Percentiles rank a stretch among this genome's conserved stretches.
Conservation (phyloP, 2,888 invertebrate species). For the Polydrusus pterygomalis region DNA sequence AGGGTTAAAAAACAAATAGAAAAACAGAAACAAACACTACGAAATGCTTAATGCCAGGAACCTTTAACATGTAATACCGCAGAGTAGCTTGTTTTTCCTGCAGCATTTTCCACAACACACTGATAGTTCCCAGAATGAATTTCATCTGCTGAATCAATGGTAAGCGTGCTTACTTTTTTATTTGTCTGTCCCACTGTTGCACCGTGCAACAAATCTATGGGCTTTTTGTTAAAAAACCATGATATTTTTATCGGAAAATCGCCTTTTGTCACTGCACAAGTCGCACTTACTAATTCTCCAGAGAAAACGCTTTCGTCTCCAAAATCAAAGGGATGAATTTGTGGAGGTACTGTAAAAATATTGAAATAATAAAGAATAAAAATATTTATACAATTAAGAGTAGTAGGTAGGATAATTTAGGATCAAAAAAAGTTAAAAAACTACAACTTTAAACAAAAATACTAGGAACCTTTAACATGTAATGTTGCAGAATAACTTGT, state of each 20-base stretch:
- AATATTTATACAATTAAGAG: no score
- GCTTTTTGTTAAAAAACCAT: slow-evolving; percentile 23
- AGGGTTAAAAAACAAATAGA: slow-evolving; percentile 2
- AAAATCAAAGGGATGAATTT: slow-evolving; percentile 73
- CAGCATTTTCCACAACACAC: slow-evolving; percentile 82
- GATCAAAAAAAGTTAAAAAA: neutral
- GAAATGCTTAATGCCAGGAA: slow-evolving; percentile 68
- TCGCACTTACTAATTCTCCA: slow-evolving; percentile 78
- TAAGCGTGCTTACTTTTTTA: slow-evolving; percentile 75
- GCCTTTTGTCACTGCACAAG: slow-evolving; percentile 79
- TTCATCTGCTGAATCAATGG: slow-evolving; percentile 79
- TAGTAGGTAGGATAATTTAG: neutral
- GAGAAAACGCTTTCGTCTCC: slow-evolving; percentile 74
- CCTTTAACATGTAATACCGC: slow-evolving; percentile 78
- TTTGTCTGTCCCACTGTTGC: slow-evolving; percentile 41
- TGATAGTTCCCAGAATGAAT: slow-evolving; percentile 85
- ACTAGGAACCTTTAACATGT: slow-evolving; percentile 79
- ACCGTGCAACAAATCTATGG: slow-evolving; percentile 37
- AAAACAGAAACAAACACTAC: neutral
- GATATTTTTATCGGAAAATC: slow-evolving; percentile 74
- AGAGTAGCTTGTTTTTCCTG: slow-evolving; percentile 79
- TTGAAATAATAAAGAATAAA: no score
- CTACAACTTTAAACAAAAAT: slow-evolving; percentile 7
- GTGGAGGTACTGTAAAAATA: slow-evolving; percentile 65
- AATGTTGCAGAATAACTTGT: slow-evolving; percentile 76